Conservation (phyloP, 2,113 vertebrate genomes). For the Chaetorhynchus papuensis region DNA sequence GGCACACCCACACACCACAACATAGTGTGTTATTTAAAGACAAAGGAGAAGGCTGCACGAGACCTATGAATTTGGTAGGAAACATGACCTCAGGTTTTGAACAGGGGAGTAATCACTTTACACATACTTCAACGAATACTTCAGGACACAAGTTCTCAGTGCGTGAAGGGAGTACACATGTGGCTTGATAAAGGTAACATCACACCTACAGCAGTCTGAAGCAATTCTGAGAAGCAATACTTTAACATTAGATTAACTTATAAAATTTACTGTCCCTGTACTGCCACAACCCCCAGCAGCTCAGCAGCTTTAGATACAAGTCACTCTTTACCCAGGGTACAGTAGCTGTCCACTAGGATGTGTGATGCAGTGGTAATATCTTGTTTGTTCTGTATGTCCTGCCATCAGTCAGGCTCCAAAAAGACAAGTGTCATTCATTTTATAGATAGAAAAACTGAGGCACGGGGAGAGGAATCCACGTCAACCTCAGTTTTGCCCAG, state of each 20-base stretch:
- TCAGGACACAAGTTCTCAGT: neutral
- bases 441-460: neutral
- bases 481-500: neutral
- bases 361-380: neutral
- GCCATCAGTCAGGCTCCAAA: neutral
- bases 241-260: neutral
- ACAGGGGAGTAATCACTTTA: neutral
- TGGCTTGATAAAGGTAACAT: neutral
- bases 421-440: neutral
- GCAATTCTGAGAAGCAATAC: neutral
- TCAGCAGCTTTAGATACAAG: neutral
- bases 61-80: neutral
- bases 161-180: rapidly evolving
- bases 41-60: neutral
- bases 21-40: neutral
- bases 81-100: neutral
- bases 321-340: neutral
- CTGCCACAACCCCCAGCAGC: neutral
- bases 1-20: constrained; percentile 21
- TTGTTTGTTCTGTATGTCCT: neutral
- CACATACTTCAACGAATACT: neutral
- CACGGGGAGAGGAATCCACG: neutral
- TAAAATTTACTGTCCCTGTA: neutral
- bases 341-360: neutral
- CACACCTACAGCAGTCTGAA: neutral